Percentiles rank a stretch among this genome's conserved stretches.
phyloP scores from a whole-genome alignment of 2,113 vertebrate species.

The Phaethon lepturus region DNA sequence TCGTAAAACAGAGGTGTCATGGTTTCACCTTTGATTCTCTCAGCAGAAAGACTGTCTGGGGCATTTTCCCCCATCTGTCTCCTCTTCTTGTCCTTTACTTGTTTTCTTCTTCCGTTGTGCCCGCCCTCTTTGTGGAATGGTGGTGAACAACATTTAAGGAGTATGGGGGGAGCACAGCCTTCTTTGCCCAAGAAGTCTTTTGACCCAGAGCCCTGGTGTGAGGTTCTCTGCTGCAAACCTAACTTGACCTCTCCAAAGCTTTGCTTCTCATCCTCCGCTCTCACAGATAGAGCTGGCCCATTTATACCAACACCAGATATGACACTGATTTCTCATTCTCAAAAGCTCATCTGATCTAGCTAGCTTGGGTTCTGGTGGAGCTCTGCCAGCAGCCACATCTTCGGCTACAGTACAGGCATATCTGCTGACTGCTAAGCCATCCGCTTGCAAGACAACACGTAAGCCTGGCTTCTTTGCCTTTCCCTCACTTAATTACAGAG shows the following conservation, averaged over 20 bases:
- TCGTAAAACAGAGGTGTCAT: background rate
- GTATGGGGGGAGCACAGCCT: background rate
- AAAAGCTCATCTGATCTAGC: background rate
- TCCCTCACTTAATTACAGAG: background rate
- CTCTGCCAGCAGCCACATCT: background rate
- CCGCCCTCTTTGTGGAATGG: background rate
- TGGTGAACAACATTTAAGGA: background rate
- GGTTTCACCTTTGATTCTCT: background rate
- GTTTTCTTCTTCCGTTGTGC: background rate
- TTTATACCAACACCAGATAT: background rate
- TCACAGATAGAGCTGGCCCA: background rate
- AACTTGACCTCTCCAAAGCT: background rate
- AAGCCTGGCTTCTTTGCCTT: slow-evolving; percentile 4
- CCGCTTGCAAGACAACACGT: background rate
- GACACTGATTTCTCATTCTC: background rate
- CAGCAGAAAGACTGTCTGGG: background rate
- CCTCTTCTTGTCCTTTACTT: background rate
- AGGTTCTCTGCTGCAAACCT: background rate
- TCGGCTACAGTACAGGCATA: background rate
- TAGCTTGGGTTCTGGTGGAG: background rate
- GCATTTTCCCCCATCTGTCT: background rate
- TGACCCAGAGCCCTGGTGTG: background rate
- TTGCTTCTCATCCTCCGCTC: background rate
- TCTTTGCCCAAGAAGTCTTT: background rate
- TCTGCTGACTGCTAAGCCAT: background rate